Base-by-base conservation (phyloP, 2,797 vertebrate genomes). In the Graptemys geographica region DNA sequence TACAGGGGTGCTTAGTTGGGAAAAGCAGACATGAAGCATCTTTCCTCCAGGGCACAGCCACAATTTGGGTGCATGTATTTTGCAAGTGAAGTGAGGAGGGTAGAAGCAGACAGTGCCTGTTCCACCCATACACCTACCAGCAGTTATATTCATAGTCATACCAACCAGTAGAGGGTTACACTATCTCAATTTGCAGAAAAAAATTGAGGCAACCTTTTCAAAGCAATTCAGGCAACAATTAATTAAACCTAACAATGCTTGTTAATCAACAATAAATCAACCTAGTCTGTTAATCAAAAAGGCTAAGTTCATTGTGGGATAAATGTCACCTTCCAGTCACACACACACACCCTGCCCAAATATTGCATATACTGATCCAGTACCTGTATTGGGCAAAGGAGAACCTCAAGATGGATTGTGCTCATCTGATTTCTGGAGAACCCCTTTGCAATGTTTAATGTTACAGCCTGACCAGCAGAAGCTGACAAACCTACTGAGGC, bases 11-110 rank as follows among this genome's bases (percentile, higher is more conserved):
- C 27, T 72, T n/a, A 86, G 15, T 33, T 18, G 69, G 13, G 15
- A 37, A 51, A 74, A 83, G 37, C 11, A 5, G 23, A 0, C 0
- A 0, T 49, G 2, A 28, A 18, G 18, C 33, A 31, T 25, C 37
- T 4, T 76, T 44, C 49, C 1, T 0, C 1, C 5, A 6, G 21
- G 52, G 13, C 28, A 37, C 19, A 19, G 41, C 47, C 79, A 47
- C 11, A 51, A 5, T 59, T 84, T 81, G 56, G 11, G 3, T 79
- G 78, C 33, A 19, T 31, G 5, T 37, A 18, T 81, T 51, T 81
- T 88, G 56, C 47, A 28, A 90, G 41, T 31, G 3, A 57, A 49
- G 6, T 9, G 44, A 83, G 15, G 49, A 37, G 13, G 78, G 86
- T 37, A 16, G 37, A 83, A 82, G 12, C 21, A 55, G 51, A 83